Evolutionary conservation across 2,797 vertebrate species (phyloP), one percentile per base, ranked within the genome.

Genomic region (Pseudochirops corinnae): DNA sequence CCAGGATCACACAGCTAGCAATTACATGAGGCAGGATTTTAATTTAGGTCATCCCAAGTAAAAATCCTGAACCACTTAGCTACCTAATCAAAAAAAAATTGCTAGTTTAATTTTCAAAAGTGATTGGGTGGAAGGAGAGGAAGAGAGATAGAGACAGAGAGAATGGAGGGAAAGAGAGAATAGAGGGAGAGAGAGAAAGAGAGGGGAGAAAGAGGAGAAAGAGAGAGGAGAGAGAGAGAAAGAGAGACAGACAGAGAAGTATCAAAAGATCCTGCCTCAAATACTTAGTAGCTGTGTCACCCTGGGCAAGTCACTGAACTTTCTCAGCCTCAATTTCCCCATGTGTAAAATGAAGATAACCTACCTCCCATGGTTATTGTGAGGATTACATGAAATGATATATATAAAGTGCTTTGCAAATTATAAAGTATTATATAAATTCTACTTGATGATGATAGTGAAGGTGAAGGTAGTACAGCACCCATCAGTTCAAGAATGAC

Each of bases 51-150:
- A 67, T 53, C 92, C 29, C 53, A 46, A 67, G 46, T 53, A 18
- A 0, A 1, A 1, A 82, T 91, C 53, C 56, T 21, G 10, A 60
- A n/a, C 4, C 60, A 33, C 13, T n/a, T n/a, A 16, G 60, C 60
- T 67, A 14, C 5, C 33, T 67, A 16, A 67, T 67, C 46, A 46
- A 12, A 67, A 67, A 67, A 0, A 67, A 67, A 14, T 67, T n/a
- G 14, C 13, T n/a, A n/a, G 14, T 67, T 26, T 67, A n/a, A n/a
- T 67, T 67, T 67, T 14, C 62, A n/a, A n/a, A 14, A n/a, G 33
- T 33, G 62, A 62, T 62, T 16, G 31, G 28, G 58, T 3, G 31
- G 12, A 1, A 31, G 31, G 58, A 31, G 58, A 11, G 10, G 29
- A 21, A 11, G 2, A 60, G 57, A 5, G 18, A 56, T 18, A 58